These are phyloP conservation scores for Peromyscus californicus DNA, from an alignment of 2,113 vertebrate species.

Conservation along the genomic window DNA sequence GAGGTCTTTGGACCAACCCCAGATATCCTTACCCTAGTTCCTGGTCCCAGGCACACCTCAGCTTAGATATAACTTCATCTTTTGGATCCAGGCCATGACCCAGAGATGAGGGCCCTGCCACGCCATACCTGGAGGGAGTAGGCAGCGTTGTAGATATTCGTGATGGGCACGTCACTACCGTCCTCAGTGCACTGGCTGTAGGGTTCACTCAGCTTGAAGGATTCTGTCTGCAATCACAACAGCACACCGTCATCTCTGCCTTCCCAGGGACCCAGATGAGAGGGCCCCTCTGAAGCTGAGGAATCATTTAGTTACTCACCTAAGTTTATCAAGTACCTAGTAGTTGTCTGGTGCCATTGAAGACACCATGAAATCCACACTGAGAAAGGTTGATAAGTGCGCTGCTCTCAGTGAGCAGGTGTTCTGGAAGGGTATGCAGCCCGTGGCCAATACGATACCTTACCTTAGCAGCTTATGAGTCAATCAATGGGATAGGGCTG, in stretches of 20 bases:
- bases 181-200: slow-evolving; percentile 90
- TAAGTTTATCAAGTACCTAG: not conserved
- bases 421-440: not conserved
- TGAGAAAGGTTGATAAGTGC: not conserved
- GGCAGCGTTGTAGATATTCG: slow-evolving; percentile 89
- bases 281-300: not conserved
- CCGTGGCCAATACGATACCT: not conserved
- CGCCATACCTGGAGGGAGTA: slow-evolving; percentile 90
- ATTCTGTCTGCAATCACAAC: slow-evolving; percentile 86
- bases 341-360: not conserved
- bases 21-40: slow-evolving; percentile 66
- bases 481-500: not conserved
- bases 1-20: slow-evolving; percentile 79
- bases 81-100: not conserved
- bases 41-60: slow-evolving; percentile 61
- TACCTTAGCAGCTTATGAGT: not conserved
- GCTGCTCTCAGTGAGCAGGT: not conserved
- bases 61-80: slow-evolving; percentile 6
- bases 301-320: not conserved
- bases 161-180: slow-evolving; percentile 85
- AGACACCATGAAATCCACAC: not conserved
- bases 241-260: not conserved
- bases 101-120: too few species aligned
- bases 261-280: not conserved
- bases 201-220: slow-evolving; percentile 89